phyloP scores from a whole-genome alignment of 1,140 invertebrate genomes.

The Brachionus rotundiformis region DNA sequence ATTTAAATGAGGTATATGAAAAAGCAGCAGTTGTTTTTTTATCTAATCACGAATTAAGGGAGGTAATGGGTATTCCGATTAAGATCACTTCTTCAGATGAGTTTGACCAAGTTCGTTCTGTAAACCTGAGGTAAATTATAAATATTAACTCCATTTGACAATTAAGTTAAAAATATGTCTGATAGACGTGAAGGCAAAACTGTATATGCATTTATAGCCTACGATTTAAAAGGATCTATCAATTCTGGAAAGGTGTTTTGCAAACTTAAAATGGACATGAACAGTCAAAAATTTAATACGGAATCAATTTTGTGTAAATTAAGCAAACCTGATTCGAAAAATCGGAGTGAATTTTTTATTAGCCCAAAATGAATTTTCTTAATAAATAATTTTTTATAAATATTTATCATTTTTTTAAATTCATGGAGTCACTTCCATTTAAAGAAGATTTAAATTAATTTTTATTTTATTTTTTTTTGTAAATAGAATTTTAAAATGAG shows the following conservation, averaged over 20 bases:
- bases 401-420: background rate
- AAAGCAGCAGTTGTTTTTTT: conserved; percentile 32
- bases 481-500: background rate
- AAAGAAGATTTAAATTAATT: background rate
- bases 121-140: conserved; percentile 39
- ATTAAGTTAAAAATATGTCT: background rate
- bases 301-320: conserved; percentile 38
- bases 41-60: conserved; percentile 21
- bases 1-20: conserved; percentile 51
- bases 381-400: background rate
- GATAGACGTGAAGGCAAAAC: conserved; percentile 41
- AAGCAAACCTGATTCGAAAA: conserved; percentile 29
- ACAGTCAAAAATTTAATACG: conserved; percentile 17
- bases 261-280: conserved; percentile 25
- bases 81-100: conserved; percentile 25
- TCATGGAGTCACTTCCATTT: background rate
- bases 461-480: background rate
- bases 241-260: conserved; percentile 42
- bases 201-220: conserved; percentile 42
- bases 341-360: background rate
- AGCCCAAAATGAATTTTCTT: background rate
- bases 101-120: background rate
- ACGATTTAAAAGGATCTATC: conserved; percentile 28
- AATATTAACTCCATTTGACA: background rate
- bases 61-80: conserved; percentile 32